Conservation (phyloP, 2,797 vertebrate genomes). For the Rhinophrynus dorsalis region DNA sequence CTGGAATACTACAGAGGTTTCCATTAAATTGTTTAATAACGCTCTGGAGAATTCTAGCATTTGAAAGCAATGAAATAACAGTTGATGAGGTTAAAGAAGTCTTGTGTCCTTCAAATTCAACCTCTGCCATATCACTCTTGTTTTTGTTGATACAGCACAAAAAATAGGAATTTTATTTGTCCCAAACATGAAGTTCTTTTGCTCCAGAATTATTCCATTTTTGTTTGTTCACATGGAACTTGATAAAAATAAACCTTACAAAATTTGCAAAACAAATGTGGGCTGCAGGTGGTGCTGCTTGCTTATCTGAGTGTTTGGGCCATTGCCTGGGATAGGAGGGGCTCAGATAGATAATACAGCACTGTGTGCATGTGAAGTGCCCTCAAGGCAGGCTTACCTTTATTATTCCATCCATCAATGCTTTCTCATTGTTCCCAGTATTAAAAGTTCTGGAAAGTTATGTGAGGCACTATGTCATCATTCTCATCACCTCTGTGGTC, state of each 20-base stretch:
- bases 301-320: neutral
- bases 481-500: neutral
- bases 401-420: constrained; percentile 32
- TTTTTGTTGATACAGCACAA: neutral
- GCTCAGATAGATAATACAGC: constrained; percentile 7
- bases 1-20: no score
- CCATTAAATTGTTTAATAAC: no score
- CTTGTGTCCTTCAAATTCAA: no score
- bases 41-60: no score
- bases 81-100: no score
- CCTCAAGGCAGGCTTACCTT: constrained; percentile 28
- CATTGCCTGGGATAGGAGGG: neutral
- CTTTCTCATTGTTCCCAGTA: constrained; percentile 12
- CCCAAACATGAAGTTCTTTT: no score
- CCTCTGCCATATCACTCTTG: no score
- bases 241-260: no score
- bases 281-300: constrained; percentile 34
- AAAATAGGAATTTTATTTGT: neutral
- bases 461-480: neutral
- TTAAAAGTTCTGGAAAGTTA: constrained; percentile 18
- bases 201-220: no score
- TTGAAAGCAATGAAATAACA: no score
- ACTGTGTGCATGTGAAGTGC: constrained; percentile 15
- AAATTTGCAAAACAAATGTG: no score
- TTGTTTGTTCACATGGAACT: no score